These are phyloP conservation scores for Mormoops blainvillei DNA, from an alignment of 2,113 vertebrate genomes.

Conservation along the genomic window DNA sequence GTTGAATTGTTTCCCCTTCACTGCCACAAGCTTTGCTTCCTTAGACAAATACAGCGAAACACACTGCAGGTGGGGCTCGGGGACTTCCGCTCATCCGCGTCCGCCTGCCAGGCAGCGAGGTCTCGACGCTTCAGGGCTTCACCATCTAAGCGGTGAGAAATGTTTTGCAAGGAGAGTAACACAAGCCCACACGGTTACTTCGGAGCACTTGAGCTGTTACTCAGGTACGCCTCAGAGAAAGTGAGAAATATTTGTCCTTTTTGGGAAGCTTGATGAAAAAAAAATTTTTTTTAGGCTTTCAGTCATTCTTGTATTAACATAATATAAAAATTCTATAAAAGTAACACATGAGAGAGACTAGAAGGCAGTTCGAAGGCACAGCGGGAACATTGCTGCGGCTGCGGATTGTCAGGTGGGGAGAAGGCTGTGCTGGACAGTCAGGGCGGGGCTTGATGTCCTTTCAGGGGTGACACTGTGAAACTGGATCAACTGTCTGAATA, in stretches of 20 bases:
- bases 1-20: no score
- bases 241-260: neutral
- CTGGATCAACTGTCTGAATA: neutral
- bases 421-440: no score
- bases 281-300: neutral
- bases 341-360: neutral
- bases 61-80: rapidly evolving
- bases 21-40: rapidly evolving
- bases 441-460: neutral
- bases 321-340: neutral
- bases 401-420: neutral
- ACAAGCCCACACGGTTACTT: no score
- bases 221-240: neutral
- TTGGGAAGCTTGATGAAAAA: neutral
- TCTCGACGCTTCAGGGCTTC: neutral
- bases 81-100: no score
- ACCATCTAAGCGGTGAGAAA: neutral
- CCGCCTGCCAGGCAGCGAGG: no score
- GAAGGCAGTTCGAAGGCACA: neutral
- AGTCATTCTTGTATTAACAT: neutral
- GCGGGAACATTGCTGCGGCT: neutral
- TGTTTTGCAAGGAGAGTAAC: neutral
- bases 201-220: neutral
- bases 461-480: no score
- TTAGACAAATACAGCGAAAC: no score